Base-by-base conservation (phyloP, 2,888 invertebrate species). In the Abrostola triplasia region DNA sequence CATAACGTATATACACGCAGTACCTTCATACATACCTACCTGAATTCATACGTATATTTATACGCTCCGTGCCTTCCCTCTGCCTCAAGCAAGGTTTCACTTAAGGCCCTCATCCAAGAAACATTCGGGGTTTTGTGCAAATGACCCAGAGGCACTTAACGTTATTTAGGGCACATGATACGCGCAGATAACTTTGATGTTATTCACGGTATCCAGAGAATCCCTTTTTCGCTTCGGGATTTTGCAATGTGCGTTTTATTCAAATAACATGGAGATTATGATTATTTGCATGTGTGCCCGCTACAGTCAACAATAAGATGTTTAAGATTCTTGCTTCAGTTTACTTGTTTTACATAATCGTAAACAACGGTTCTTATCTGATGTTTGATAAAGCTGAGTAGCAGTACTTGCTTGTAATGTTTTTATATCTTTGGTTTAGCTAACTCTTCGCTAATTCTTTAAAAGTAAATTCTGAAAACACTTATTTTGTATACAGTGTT, bases 141-240 rank as follows among this genome's bases (percentile, higher is more conserved):
- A 79, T 79, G 71, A 77, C 75, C 68, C 67, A 56, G 59, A 68
- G 65, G 71, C 63, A 69, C 70, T 73, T 66, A 64, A 53, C 51
- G 50, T 61, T 79, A 63, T 70, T 58, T 60, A 59, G 36, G 41
- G 51, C 57, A 49, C 47, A 62, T 49, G 48, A 54, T 49, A 59
- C 59, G 40, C 49, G 36, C 38, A 59, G 58, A 58, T 62, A 64
- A 50, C 49, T 64, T 74, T 66, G 49, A 51, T 52, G 56, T 13
- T 61, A 58, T 51, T 52, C 11, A 42, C 40, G 35, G 37, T 41
- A 54, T 47, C 10, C 35, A 11, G 5, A 52, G 38, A 47, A 59
- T 51, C 40, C 38, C 13, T 7, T 41, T 60, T 70, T 44, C 10
- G 36, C 36, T 40, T 12, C n/a, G 24, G 12, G 36, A 42, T 52